A percentile compares a stretch with the other conserved stretches of the same genome.
Conservation (phyloP, 2,113 vertebrate species). For the Trichechus manatus region DNA sequence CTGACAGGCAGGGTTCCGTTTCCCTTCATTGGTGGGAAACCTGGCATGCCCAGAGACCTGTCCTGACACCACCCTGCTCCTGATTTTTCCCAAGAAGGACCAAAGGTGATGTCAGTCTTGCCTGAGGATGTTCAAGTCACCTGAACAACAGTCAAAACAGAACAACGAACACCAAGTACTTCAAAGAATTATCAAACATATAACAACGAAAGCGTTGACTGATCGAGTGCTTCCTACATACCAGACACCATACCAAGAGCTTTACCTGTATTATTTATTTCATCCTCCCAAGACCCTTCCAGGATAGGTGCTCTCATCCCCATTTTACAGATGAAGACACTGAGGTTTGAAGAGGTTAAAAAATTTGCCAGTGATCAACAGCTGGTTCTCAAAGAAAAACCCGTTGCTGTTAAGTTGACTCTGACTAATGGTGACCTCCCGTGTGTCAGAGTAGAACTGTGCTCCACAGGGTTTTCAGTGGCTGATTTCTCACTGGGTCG, state of each 20-base stretch:
- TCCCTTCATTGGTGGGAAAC: slow-evolving; percentile 74
- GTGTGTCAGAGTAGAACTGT: too few species aligned
- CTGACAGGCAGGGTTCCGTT: slow-evolving; percentile 75
- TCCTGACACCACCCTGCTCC: slow-evolving; percentile 49
- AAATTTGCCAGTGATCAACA: neutral
- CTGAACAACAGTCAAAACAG: slow-evolving; percentile 66
- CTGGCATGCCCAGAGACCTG: neutral
- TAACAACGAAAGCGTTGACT: neutral
- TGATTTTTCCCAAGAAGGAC: slow-evolving; percentile 77
- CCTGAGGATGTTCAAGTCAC: slow-evolving; percentile 61
- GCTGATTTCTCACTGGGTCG: too few species aligned
- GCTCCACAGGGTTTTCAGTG: too few species aligned
- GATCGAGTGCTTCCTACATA: rapidly evolving
- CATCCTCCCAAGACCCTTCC: neutral
- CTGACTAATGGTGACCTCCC: too few species aligned
- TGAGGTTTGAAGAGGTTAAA: neutral
- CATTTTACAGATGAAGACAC: neutral
- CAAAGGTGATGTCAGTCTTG: slow-evolving; percentile 72
- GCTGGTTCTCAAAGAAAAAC: neutral
- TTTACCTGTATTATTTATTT: neutral
- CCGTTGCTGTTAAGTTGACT: too few species aligned
- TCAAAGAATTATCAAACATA: neutral
- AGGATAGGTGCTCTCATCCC: neutral
- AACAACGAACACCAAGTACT: neutral
- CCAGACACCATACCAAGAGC: neutral